Conservation (phyloP, 1,140 invertebrate genomes). For the Frieseomelitta varia region DNA sequence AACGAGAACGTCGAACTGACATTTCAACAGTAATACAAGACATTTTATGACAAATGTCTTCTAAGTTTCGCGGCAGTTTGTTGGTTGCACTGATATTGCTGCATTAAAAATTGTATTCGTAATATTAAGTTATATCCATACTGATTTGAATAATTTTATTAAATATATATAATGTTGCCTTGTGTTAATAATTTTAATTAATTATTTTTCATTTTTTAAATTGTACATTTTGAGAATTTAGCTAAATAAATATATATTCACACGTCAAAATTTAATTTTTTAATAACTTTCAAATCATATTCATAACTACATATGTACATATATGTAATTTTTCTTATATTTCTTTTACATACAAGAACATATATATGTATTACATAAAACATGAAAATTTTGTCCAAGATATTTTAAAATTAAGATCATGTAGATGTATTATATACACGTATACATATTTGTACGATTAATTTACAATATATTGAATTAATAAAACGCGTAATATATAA, state of each 20-base stretch:
- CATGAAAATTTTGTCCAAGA: background rate
- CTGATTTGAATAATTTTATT: background rate
- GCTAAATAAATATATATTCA: background rate
- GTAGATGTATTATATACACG: background rate
- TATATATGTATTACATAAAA: background rate
- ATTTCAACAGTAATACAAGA: conserved; percentile 48
- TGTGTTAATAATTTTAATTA: background rate
- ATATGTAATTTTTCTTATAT: background rate
- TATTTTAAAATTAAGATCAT: background rate
- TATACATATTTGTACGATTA: background rate
- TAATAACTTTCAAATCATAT: background rate
- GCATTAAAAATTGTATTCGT: conserved; percentile 2
- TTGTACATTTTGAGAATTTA: background rate
- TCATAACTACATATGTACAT: background rate
- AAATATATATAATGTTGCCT: background rate
- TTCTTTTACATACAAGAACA: background rate
- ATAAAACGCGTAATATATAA: no score
- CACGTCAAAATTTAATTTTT: background rate
- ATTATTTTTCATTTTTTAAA: background rate
- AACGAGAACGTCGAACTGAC: conserved; percentile 36
- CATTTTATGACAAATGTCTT: conserved; percentile 41
- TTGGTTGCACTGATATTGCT: conserved; percentile 39
- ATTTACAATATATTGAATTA: background rate
- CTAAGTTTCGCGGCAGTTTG: conserved; percentile 30
- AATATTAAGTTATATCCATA: background rate